phyloP scores from a whole-genome alignment of 2,113 vertebrate genomes.

The Apistogramma diplotaenia region DNA sequence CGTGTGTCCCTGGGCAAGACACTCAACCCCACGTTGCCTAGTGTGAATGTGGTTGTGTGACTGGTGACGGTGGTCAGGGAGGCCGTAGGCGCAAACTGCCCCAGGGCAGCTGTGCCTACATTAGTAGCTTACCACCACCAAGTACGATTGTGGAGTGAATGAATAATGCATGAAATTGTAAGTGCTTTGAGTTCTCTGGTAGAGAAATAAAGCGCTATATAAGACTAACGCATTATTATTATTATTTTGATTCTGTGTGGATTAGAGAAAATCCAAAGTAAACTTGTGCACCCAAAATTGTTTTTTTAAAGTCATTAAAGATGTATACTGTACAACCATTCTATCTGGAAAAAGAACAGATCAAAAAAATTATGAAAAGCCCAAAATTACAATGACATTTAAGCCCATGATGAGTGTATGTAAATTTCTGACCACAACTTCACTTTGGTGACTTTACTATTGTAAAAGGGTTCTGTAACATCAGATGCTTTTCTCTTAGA shows the following conservation, averaged over 20 bases:
- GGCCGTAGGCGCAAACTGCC: too few relatives aligned
- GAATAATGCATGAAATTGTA: too few relatives aligned
- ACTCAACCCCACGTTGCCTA: too few relatives aligned
- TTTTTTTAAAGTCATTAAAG: not conserved
- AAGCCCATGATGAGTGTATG: not conserved
- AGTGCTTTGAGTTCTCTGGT: too few relatives aligned
- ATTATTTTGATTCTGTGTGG: not conserved
- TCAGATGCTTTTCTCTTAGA: not conserved
- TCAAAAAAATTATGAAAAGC: not conserved
- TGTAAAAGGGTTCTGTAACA: not conserved
- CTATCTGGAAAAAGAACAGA: not conserved
- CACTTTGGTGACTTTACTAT: not conserved
- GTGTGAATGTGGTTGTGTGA: too few relatives aligned
- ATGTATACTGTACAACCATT: not conserved
- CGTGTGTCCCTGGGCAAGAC: too few relatives aligned
- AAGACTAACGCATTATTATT: too few relatives aligned
- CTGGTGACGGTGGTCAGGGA: too few relatives aligned
- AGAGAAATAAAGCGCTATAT: too few relatives aligned
- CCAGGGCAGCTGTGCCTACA: too few relatives aligned
- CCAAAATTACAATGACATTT: not conserved
- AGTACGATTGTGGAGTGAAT: too few relatives aligned
- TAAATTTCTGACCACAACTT: not conserved
- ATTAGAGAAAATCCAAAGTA: not conserved
- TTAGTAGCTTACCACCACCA: too few relatives aligned
- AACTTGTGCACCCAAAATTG: not conserved